A percentile compares a stretch with the other conserved stretches of the same genome.
Evolutionary conservation across 2,113 vertebrate genomes (phyloP).

Genomic region (Forbesichthys agassizii): DNA sequence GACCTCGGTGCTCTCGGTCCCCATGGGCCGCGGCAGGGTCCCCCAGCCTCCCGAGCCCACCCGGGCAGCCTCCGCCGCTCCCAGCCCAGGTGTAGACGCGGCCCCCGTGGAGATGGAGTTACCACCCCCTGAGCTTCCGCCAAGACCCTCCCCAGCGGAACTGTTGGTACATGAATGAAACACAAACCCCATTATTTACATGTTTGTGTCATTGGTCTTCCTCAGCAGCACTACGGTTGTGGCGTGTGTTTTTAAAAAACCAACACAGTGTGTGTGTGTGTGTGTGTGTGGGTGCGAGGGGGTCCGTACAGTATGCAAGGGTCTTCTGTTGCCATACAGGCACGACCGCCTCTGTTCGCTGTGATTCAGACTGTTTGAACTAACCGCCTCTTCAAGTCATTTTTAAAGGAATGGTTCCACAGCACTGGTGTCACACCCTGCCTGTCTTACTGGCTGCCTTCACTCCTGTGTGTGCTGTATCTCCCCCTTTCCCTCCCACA

Average conservation of each 20-base stretch:
- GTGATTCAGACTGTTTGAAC: slow-evolving; percentile 36
- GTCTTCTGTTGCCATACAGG: not conserved
- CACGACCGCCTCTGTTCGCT: slow-evolving; percentile 8
- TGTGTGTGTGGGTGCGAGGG: not conserved
- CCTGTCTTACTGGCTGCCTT: slow-evolving; percentile 29
- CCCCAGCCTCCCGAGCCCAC: slow-evolving; percentile 62
- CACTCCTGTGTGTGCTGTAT: slow-evolving; percentile 47
- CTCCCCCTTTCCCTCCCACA: slow-evolving; percentile 51
- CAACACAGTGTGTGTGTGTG: slow-evolving; percentile 24
- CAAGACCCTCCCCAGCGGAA: slow-evolving; percentile 66
- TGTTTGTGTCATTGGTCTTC: slow-evolving; percentile 1
- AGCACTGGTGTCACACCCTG: slow-evolving; percentile 22
- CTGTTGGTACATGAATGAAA: slow-evolving; percentile 70
- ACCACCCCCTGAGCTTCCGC: slow-evolving; percentile 59
- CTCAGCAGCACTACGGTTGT: slow-evolving; percentile 1
- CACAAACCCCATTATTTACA: not conserved
- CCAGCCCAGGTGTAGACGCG: slow-evolving; percentile 27
- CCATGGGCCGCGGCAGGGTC: slow-evolving; percentile 64
- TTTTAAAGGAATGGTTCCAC: slow-evolving; percentile 40
- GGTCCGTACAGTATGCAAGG: not conserved
- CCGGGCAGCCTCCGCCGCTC: slow-evolving; percentile 56
- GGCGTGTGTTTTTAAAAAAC: slow-evolving; percentile 27
- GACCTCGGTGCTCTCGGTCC: slow-evolving; percentile 81
- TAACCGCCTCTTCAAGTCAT: slow-evolving; percentile 57
- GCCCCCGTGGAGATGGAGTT: slow-evolving; percentile 37